These are phyloP conservation scores for Drosophila dunni DNA, from an alignment of 1,140 invertebrate genomes.

Conservation along the genomic window DNA sequence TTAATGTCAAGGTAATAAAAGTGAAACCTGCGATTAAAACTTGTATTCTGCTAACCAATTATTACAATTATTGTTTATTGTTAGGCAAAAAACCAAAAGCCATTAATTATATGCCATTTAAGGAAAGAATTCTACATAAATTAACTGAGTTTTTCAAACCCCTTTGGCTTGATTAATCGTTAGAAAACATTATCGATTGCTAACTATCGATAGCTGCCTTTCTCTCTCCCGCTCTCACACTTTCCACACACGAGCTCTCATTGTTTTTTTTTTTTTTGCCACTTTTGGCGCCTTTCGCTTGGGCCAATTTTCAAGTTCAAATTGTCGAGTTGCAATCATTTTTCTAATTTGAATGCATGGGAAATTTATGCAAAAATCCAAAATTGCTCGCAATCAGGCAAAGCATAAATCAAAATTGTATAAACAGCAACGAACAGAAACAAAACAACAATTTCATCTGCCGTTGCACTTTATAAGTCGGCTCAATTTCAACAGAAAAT, in stretches of 20 bases:
- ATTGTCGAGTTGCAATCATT: conserved; percentile 47
- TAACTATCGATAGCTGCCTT: conserved; percentile 35
- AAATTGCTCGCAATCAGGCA: conserved; percentile 69
- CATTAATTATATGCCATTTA: conserved; percentile 3
- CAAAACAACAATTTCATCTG: conserved; percentile 26
- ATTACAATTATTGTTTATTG: conserved; percentile 6
- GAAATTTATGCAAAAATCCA: conserved; percentile 70
- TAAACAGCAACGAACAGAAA: conserved; percentile 1
- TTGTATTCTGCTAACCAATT: background rate
- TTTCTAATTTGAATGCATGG: conserved; percentile 40
- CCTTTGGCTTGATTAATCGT: no score
- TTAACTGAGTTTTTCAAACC: no score
- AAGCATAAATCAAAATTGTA: conserved; percentile 66
- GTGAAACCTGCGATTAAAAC: conserved; percentile 33
- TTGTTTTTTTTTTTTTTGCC: background rate
- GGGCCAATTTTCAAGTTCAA: conserved; percentile 67
- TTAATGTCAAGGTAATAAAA: conserved; percentile 46
- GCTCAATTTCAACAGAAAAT: conserved; percentile 35
- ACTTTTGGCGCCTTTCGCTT: conserved; percentile 45
- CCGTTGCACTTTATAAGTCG: conserved; percentile 23
- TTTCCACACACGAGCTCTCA: conserved; percentile 9
- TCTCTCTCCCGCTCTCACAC: conserved; percentile 23
- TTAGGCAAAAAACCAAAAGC: background rate
- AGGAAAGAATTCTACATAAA: no score
- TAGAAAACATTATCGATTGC: conserved; percentile 35